A percentile compares a stretch with the other conserved stretches of the same genome.
phyloP scores from a whole-genome alignment of 2,888 invertebrate species.

The Melikaiella ostensackeni region DNA sequence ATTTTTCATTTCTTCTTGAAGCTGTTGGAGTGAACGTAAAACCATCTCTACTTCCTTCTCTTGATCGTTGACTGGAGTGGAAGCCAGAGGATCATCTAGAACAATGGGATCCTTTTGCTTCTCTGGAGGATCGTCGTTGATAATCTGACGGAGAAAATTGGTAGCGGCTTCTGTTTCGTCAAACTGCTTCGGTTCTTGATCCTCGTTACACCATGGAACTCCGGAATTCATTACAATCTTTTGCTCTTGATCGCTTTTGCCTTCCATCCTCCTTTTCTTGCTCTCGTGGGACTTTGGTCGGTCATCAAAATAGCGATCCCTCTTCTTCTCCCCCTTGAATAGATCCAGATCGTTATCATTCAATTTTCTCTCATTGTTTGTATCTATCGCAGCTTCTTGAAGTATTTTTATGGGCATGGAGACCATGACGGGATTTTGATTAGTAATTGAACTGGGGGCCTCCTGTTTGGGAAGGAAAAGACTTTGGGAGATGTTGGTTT shows the following conservation, averaged over 20 bases:
- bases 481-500: conserved; percentile 37
- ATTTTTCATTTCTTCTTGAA: conserved; percentile 71
- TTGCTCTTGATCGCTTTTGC: conserved; percentile 58
- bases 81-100: conserved; percentile 49
- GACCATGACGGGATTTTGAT: conserved; percentile 57
- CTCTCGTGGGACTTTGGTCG: conserved; percentile 66
- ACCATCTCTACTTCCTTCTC: conserved; percentile 75
- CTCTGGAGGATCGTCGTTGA: conserved; percentile 69
- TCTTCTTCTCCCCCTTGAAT: conserved; percentile 62
- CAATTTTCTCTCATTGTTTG: conserved; percentile 57
- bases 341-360: conserved; percentile 64
- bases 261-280: conserved; percentile 66
- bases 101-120: conserved; percentile 62
- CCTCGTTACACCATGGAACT: conserved; percentile 65
- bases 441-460: conserved; percentile 52
- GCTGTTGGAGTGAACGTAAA: conserved; percentile 73
- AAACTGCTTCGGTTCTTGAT: conserved; percentile 72
- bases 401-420: conserved; percentile 66
- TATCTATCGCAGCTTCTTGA: conserved; percentile 62
- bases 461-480: conserved; percentile 43
- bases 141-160: conserved; percentile 76
- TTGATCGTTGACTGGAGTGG: conserved; percentile 61
- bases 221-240: conserved; percentile 57
- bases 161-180: conserved; percentile 77
- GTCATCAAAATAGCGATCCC: conserved; percentile 59